phyloP scores from a whole-genome alignment of 2,797 vertebrate genomes.

The Typhlichthys eigenmanni region DNA sequence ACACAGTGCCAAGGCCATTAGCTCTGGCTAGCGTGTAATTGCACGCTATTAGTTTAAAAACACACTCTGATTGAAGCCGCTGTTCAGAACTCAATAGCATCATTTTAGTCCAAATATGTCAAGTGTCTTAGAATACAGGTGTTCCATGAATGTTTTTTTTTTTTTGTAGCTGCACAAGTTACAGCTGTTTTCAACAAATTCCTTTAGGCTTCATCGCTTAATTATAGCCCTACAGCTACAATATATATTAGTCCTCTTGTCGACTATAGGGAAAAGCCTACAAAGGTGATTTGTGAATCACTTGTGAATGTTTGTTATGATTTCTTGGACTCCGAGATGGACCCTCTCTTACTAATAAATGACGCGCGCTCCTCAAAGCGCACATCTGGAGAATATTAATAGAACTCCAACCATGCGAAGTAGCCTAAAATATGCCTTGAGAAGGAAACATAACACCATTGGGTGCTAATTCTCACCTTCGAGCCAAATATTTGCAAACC shows the following conservation, averaged over 20 bases:
- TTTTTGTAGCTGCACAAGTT: constrained; percentile 9
- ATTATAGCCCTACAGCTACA: constrained; percentile 16
- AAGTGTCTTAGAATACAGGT: not conserved
- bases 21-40: constrained; percentile 52
- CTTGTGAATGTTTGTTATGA: not conserved
- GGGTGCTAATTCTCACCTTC: constrained; percentile 42
- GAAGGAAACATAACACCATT: constrained; percentile 24
- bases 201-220: constrained; percentile 18
- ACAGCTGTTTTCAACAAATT: constrained; percentile 5
- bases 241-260: constrained; percentile 9
- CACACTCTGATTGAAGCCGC: constrained; percentile 45
- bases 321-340: not conserved
- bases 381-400: not conserved
- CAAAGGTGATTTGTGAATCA: constrained; percentile 27
- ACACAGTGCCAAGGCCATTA: constrained; percentile 64
- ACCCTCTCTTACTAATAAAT: not conserved
- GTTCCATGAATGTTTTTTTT: constrained; percentile 9
- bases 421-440: not conserved
- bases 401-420: not conserved
- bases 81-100: constrained; percentile 37
- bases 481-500: constrained; percentile 59
- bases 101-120: constrained; percentile 30
- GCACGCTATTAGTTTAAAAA: constrained; percentile 60
- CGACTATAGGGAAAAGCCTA: not conserved
- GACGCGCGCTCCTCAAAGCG: not conserved